These are phyloP conservation scores for Callospermophilus lateralis DNA, from an alignment of 2,113 vertebrate species.

Conservation along the genomic window DNA sequence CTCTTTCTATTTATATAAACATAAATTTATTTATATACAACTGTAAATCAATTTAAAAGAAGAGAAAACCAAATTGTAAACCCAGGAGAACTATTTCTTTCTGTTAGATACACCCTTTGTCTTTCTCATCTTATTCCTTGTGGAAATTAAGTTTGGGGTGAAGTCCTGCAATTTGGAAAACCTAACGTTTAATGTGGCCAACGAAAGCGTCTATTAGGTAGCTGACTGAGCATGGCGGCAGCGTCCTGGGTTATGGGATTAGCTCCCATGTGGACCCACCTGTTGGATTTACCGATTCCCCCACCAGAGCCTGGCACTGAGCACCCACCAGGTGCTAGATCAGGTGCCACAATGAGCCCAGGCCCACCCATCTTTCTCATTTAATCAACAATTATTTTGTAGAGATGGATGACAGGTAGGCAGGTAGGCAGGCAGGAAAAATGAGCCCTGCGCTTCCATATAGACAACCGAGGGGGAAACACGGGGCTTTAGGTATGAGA, in stretches of 20 bases:
- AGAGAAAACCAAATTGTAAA: not conserved
- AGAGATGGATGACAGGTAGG: not conserved
- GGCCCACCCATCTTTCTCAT: not conserved
- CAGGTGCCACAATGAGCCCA: rapidly evolving
- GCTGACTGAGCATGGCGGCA: rapidly evolving
- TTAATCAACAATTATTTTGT: not conserved
- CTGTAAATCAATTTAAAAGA: not conserved
- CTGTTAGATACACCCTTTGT: not conserved
- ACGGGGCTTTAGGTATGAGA: not conserved
- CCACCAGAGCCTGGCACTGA: not conserved
- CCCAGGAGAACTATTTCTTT: not conserved
- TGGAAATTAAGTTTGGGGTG: not conserved
- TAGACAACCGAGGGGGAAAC: not conserved
- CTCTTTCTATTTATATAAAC: not conserved
- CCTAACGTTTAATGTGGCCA: too few relatives aligned
- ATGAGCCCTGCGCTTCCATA: rapidly evolving
- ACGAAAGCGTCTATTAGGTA: not conserved
- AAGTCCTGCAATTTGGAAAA: not conserved
- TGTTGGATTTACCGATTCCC: rapidly evolving
- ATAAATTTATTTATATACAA: not conserved
- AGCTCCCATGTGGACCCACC: rapidly evolving
- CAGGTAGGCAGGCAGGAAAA: not conserved
- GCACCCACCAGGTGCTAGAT: rapidly evolving
- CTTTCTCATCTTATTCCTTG: not conserved
- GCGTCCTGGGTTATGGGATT: rapidly evolving